phyloP scores from a whole-genome alignment of 2,113 vertebrate species.

The Nansenia antarctica region DNA sequence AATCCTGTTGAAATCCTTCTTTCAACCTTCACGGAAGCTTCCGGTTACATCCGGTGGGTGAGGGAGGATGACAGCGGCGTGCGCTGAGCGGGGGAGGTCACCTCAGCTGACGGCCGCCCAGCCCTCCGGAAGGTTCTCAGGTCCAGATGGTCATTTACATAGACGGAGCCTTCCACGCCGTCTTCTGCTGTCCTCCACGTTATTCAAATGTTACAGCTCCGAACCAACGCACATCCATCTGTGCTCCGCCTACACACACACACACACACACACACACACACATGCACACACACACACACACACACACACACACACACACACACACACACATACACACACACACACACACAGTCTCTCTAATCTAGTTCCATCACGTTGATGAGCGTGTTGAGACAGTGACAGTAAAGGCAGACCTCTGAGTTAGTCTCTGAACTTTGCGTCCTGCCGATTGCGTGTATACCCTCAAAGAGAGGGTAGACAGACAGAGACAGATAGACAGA shows the following conservation, averaged over 20 bases:
- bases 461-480: too few species aligned
- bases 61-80: too few species aligned
- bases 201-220: constrained; percentile 64
- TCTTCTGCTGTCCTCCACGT: constrained; percentile 43
- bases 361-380: constrained; percentile 63
- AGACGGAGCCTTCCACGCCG: constrained; percentile 55
- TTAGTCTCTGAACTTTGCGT: constrained; percentile 52
- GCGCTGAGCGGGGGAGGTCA: constrained; percentile 35
- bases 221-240: constrained; percentile 67
- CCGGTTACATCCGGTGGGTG: too few species aligned
- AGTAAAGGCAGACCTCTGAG: constrained; percentile 64
- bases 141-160: constrained; percentile 56
- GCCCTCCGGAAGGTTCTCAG: constrained; percentile 29
- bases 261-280: too few species aligned
- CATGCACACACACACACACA: too few species aligned
- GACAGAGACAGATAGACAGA: too few species aligned
- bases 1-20: too few species aligned
- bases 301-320: too few species aligned
- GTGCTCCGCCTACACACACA: too few species aligned
- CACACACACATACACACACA: background rate
- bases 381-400: constrained; percentile 63
- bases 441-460: constrained; percentile 35
- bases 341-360: background rate
- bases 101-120: constrained; percentile 32
- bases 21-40: too few species aligned